Conservation (phyloP, 1,140 invertebrate genomes). For the Sinella curviseta region DNA sequence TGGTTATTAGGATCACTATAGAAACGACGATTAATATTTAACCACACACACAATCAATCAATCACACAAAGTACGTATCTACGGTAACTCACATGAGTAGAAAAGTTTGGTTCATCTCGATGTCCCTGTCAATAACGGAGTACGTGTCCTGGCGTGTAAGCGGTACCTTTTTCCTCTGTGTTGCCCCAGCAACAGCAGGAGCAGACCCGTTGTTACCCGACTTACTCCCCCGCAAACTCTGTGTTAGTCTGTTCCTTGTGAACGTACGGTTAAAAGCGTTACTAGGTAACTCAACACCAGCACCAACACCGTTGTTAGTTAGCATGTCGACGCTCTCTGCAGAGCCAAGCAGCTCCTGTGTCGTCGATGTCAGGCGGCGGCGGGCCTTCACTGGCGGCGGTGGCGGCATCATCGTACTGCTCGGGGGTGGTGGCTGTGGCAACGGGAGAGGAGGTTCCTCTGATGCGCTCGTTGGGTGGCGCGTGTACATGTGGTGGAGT, state of each 20-base stretch:
- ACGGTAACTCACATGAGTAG: background rate
- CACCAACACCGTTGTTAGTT: background rate
- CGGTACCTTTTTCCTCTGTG: background rate
- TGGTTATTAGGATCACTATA: background rate
- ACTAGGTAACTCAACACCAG: background rate
- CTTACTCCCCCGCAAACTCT: background rate
- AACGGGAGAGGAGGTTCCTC: background rate
- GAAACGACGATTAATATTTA: background rate
- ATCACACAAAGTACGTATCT: too few relatives aligned
- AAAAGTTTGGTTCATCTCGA: background rate
- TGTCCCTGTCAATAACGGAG: background rate
- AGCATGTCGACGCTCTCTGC: background rate
- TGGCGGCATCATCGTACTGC: background rate
- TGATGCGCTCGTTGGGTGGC: background rate
- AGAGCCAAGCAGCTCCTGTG: slow-evolving; percentile 3
- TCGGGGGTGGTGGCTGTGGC: background rate
- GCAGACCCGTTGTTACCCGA: background rate
- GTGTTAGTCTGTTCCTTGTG: background rate
- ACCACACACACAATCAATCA: background rate
- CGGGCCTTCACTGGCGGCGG: background rate
- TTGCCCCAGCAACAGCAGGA: too few relatives aligned
- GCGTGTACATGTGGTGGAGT: slow-evolving; percentile 8
- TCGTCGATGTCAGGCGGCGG: background rate
- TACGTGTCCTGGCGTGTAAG: slow-evolving; percentile 1
- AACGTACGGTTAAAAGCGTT: background rate